phyloP scores from a whole-genome alignment of 2,888 invertebrate species.

The Synanthedon andrenaeformis region DNA sequence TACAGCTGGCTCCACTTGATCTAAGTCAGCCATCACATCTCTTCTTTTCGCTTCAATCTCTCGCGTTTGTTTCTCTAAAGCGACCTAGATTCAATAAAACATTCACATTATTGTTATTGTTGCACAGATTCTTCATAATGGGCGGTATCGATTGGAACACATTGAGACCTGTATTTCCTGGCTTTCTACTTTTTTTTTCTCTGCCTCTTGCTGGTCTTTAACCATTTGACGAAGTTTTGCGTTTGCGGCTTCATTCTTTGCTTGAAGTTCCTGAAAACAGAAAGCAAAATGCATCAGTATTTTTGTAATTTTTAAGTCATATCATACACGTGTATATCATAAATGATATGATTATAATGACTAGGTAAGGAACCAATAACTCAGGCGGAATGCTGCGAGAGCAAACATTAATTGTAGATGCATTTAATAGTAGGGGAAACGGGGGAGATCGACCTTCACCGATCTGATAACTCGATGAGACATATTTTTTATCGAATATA shows the following conservation, averaged over 20 bases:
- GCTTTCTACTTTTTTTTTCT: constrained; percentile 97
- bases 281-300: not conserved
- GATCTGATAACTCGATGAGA: no score
- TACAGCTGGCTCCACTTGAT: constrained; percentile 98
- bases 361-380: not conserved
- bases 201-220: constrained; percentile 98
- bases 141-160: no score
- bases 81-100: constrained; percentile 39
- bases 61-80: constrained; percentile 88
- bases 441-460: no score
- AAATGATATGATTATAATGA: not conserved
- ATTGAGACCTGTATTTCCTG: constrained; percentile 87
- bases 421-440: no score
- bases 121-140: not conserved
- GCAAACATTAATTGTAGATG: no score
- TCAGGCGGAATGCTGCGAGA: not conserved
- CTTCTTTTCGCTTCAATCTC: constrained; percentile 94
- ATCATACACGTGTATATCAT: not conserved
- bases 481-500: no score
- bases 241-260: constrained; percentile 98
- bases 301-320: not conserved
- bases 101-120: not conserved
- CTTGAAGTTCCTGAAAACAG: constrained; percentile 79
- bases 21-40: constrained; percentile 96
- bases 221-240: constrained; percentile 99